Evolutionary conservation across 2,113 vertebrate genomes (phyloP).

Genomic region (Pelecanoides urinatrix): DNA sequence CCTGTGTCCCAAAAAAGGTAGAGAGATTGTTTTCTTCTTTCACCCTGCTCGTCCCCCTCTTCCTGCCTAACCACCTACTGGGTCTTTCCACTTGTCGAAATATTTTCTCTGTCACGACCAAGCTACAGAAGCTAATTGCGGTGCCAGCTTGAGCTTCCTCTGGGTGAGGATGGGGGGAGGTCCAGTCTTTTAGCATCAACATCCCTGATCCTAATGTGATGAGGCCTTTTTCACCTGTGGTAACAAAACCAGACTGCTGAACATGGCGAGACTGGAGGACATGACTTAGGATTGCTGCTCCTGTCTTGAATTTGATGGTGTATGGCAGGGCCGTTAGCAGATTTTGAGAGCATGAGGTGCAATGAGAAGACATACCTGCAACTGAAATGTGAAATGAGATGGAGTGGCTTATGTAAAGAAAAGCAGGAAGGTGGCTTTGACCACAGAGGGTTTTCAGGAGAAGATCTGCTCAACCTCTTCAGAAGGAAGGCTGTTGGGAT

Average conservation of each 20-base stretch:
- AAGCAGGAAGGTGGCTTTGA: background rate
- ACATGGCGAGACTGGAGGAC: background rate
- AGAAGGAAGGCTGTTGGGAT: background rate
- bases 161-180: background rate
- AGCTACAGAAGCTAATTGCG: background rate
- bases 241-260: background rate
- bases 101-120: background rate
- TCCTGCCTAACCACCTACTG: background rate
- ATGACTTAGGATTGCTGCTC: background rate
- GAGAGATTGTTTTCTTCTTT: background rate
- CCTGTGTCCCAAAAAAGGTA: constrained; percentile 67
- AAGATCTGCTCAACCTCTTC: background rate
- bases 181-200: background rate
- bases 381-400: background rate
- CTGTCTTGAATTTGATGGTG: background rate
- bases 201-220: background rate
- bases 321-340: background rate
- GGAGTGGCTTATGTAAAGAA: background rate
- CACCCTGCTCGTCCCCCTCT: background rate
- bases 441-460: background rate
- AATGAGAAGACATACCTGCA: background rate
- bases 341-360: background rate
- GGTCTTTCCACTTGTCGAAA: background rate
- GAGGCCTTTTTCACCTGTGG: background rate
- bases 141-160: background rate